Evolutionary conservation across 2,888 invertebrate species (phyloP).

Genomic region (Lasioglossum calceatum): DNA sequence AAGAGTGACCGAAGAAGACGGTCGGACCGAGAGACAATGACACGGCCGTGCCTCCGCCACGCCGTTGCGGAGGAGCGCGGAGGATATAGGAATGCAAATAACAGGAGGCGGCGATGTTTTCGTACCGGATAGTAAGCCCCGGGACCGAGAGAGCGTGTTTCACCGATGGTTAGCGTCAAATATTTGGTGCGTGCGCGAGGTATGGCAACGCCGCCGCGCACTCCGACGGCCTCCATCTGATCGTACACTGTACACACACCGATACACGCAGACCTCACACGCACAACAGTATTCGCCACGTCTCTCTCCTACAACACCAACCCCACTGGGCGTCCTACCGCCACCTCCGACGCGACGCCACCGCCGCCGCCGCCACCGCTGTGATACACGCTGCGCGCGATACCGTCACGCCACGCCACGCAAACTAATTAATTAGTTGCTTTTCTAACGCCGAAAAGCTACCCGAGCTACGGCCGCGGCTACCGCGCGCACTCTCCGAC

Average conservation of each 20-base stretch:
- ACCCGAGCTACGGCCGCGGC: neutral
- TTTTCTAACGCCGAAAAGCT: constrained; percentile 73
- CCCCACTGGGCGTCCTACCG: constrained; percentile 38
- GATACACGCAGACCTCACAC: neutral
- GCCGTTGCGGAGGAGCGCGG: neutral
- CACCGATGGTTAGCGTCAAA: constrained; percentile 84
- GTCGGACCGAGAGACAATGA: constrained; percentile 62
- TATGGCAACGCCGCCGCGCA: constrained; percentile 82
- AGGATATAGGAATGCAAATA: constrained; percentile 82
- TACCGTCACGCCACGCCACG: constrained; percentile 76
- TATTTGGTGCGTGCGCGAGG: constrained; percentile 83
- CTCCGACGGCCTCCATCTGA: constrained; percentile 55
- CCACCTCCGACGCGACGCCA: constrained; percentile 28
- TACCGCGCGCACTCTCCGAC: neutral
- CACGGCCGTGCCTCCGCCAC: constrained; percentile 57
- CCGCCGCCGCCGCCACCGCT: constrained; percentile 29
- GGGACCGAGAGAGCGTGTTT: constrained; percentile 78
- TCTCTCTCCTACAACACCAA: neutral
- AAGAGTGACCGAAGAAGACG: constrained; percentile 24
- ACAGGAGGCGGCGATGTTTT: constrained; percentile 83
- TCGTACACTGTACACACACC: constrained; percentile 26
- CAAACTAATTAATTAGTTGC: constrained; percentile 81
- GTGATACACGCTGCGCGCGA: constrained; percentile 67
- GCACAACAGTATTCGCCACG: constrained; percentile 3
- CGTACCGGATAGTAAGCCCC: constrained; percentile 81